Evolutionary conservation across 2,888 invertebrate species (phyloP), one percentile per base, ranked within the genome.

Genomic region (Muscina levida): DNA sequence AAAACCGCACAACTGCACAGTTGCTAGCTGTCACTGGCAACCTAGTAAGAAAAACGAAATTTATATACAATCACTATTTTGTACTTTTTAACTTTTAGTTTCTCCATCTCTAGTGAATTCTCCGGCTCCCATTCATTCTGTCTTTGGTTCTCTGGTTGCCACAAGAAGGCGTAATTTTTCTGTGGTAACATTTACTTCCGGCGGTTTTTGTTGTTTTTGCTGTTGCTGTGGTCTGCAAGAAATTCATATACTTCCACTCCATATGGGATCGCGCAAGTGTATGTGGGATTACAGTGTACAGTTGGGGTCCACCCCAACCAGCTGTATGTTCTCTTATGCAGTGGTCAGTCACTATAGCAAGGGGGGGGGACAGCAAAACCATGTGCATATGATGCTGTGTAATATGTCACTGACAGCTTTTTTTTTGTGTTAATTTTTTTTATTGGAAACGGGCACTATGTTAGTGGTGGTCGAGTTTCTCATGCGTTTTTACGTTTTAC

Each of bases 161-260:
- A 31, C 66, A 77, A 81, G 81, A 74, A 81, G 81, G 81, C 81
- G 81, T 81, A 81, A 74, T 81, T 82, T 82, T 76, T 79, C 17
- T 77, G 85, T 85, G 84, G 85, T 24, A 37, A 73, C 62, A 42
- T 79, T 73, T 75, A 72, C 77, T 74, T 77, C 77, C 82, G 80
- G 77, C 73, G 72, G 79, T 73, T 78, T 74, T 71, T 74, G 79
- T 71, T 78, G 79, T 79, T 84, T 84, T 85, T 83, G 62, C 66
- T 68, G 53, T 74, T 77, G 81, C 72, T 81, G 81, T 68, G 81
- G 81, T 88, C 39, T 86, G 85, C 86, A 88, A 88, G 87, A 87
- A 87, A 87, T 87, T 87, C 84, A 48, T 76, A 65, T 85, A 82
- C 85, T 85, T 59, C 67, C 22, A 71, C 48, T 75, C 66, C 67